Base-by-base conservation (phyloP, 1,140 invertebrate species). In the Neodiprion lecontei region DNA sequence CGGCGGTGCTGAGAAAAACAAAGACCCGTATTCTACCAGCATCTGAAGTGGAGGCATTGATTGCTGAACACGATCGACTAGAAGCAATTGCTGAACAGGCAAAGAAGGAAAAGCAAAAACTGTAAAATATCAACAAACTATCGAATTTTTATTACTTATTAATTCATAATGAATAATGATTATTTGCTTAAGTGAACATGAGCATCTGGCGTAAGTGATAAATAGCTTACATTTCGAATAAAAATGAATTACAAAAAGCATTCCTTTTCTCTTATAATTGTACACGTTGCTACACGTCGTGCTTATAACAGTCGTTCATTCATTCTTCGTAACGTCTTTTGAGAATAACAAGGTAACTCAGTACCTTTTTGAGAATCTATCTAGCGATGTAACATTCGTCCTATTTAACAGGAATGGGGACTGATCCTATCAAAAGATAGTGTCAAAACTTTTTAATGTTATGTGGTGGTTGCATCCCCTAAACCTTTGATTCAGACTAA, bases 1-100 rank as follows among this genome's bases (percentile, higher is more conserved):
- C 17, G 17, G 17, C 17, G 17, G 17, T 17, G 17, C 17, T 17
- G 17, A 17, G 93, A 72, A 94, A 95, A 83, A 99, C 97, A 3
- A 92, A 94, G 67, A 97, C 97, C 72, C 91, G 91, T 81, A 95
- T 99, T 77, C 88, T 99, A 49, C 91, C 93, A 68, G 93, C 92
- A 72, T 88, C 89, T 48, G 96, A 99, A 88, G 96, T 99, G 1
- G 93, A 96, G 78, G 91, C 91, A 72, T 88, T 99, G 8, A 99
- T 99, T 79, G 91, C 93, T 49, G 93, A 94, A 72, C 96, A 97
- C 86, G 98, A 99, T 86, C 94, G 95, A 86, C 90, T 93, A 82
- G 97, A 99, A 89, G 96, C 96, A 53, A 93, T 92, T 81, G 91
- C 92, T 0, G 94, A 95, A 84, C 94, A 94, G 76, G 91, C 91